Conservation (phyloP, 1,140 invertebrate genomes). For the Aphelinus atriplicis region DNA sequence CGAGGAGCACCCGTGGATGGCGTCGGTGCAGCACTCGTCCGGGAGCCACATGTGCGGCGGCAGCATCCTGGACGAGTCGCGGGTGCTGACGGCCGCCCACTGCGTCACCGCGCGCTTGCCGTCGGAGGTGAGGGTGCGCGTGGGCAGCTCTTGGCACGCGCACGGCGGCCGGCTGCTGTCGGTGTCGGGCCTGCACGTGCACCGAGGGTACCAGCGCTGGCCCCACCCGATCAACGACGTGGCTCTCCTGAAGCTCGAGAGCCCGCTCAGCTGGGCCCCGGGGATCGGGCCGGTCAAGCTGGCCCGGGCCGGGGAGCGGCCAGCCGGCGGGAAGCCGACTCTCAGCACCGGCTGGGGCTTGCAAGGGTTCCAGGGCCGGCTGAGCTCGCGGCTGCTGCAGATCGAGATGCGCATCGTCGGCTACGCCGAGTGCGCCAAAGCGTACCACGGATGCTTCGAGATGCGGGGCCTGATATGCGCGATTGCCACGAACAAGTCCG, state of each 20-base stretch:
- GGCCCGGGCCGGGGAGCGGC: slow-evolving; percentile 40
- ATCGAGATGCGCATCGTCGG: slow-evolving; percentile 59
- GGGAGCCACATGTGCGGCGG: slow-evolving; percentile 64
- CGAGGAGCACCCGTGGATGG: too few relatives aligned
- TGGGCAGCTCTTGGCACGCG: slow-evolving; percentile 10
- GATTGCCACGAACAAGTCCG: slow-evolving; percentile 70
- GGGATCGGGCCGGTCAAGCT: slow-evolving; percentile 40
- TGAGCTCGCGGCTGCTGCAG: slow-evolving; percentile 47
- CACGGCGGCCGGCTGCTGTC: slow-evolving; percentile 38
- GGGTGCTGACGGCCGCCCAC: slow-evolving; percentile 68
- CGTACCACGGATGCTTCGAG: slow-evolving; percentile 51
- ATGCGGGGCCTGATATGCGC: slow-evolving; percentile 79
- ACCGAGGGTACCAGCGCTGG: slow-evolving; percentile 14
- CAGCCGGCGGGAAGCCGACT: slow-evolving; percentile 42
- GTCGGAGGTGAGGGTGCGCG: slow-evolving; percentile 17
- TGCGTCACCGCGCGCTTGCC: slow-evolving; percentile 44
- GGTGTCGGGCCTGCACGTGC: slow-evolving; percentile 42
- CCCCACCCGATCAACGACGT: slow-evolving; percentile 46
- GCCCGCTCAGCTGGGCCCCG: slow-evolving; percentile 27
- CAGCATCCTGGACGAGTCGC: slow-evolving; percentile 65
- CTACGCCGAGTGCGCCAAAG: slow-evolving; percentile 51
- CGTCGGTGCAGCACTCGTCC: too few relatives aligned
- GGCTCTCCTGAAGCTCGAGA: slow-evolving; percentile 40
- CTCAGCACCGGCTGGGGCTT: slow-evolving; percentile 61
- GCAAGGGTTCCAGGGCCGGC: not conserved